Base-by-base conservation (phyloP, 92 coral and sea anemone genomes). In the Desmophyllum pertusum region DNA sequence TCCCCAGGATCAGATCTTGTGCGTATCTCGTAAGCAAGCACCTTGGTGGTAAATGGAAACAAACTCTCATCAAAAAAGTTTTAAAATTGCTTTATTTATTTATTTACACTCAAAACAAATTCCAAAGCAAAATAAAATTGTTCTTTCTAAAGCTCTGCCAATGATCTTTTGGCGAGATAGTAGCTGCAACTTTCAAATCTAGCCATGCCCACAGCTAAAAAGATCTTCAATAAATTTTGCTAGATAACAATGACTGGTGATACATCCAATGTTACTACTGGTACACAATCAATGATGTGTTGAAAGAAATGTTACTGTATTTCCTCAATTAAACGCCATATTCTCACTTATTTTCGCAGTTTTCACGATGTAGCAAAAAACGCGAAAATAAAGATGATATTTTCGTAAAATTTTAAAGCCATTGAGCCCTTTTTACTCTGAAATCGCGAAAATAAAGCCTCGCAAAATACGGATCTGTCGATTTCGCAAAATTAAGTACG, bases 81-180 rank as follows among this genome's bases (percentile, higher is more conserved):
- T 6, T 40, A 70, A 70, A 41, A 42, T 70, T 70, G 13, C 52
- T 15, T 37, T 36, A n/a, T 43, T 70, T 36, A n/a, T 43, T 70
- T 70, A 70, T 70, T 70, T 70, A 70, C 71, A 66, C 39, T 30
- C 38, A 70, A 70, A 23, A n/a, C 1, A n/a, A 38, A 21, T 41
- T 70, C 4, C 25, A 70, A 70, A 70, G 75, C 23, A 25, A 70
- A n/a, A 36, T 70, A 70, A 70, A 70, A 37, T 70, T 70, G 52
- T 6, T 1, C 42, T 66, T 6, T 38, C 46, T 59, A 70, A 70
- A 40, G 3, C 30, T 70, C 75, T 70, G 1, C 75, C 9, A 7
- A n/a, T n/a, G n/a, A n/a, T 70, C 41, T 21, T 17, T 19, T 42
- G 21, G 31, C 15, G 17, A 27, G 35, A 62, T 13, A n/a, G 35